Base-by-base conservation (phyloP, 2,888 invertebrate species). In the Cybosia mesomella region DNA sequence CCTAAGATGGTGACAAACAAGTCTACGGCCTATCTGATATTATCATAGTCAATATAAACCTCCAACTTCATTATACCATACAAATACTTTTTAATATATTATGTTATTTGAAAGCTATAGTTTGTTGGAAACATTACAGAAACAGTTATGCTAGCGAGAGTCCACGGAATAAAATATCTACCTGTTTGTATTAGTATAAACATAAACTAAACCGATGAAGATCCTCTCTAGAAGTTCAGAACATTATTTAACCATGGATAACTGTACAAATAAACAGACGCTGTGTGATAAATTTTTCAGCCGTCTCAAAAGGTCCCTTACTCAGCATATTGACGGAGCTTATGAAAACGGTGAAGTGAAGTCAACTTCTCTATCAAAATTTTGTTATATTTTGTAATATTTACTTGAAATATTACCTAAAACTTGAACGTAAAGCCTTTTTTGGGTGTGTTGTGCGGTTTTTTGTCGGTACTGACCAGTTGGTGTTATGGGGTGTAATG, bases 241-340 rank as follows among this genome's bases (percentile, higher is more conserved):
- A 61, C 2, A 49, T 28, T 49, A 61, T 28, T n/a, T 4, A 49
- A 61, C 7, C 34, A 2, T 53, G 21, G 10, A 21, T 61, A 49
- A 18, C 28, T 32, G 18, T 8, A 62, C 34, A 53, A 62, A 62
- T 24, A 62, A 62, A 62, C 34, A 62, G 32, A 54, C 32, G 21
- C 13, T 34, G 53, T 62, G 13, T 53, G 21, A 15, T 21, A 22
- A 53, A 32, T 62, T 21, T 62, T 53, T 53, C 62, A 62, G 32
- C 15, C 13, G 32, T 32, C 9, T 21, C 34, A 22, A 62, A 58
- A 62, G 53, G 53, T 62, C 62, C 53, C 62, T 34, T 34, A 54
- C 53, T 62, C 53, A 62, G 62, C 62, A 21, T 34, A 34, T 34
- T 53, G 8, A 21, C 62, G 15, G 53, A 62, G 21, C n/a, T 34